phyloP scores from a whole-genome alignment of 2,888 invertebrate species.

The Sclerodermus sp. region DNA sequence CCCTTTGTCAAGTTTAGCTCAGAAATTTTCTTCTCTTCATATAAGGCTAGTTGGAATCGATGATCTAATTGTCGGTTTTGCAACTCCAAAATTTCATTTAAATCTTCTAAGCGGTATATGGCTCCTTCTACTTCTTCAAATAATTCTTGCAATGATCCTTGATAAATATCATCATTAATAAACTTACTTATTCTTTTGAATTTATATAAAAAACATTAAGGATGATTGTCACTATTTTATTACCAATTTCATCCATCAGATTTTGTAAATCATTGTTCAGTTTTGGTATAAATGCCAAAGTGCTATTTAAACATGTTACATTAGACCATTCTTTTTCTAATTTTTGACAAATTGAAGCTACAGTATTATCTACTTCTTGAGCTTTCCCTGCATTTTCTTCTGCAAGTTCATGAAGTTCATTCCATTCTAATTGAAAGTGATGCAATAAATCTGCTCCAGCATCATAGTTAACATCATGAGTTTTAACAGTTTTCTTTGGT shows the following conservation, averaged over 20 bases:
- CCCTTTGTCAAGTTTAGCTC: slow-evolving; percentile 62
- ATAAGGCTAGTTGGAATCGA: slow-evolving; percentile 70
- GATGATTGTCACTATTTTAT: neutral
- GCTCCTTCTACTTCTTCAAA: slow-evolving; percentile 69
- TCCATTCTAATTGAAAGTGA: slow-evolving; percentile 75
- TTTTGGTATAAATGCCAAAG: slow-evolving; percentile 58
- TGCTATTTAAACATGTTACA: slow-evolving; percentile 52
- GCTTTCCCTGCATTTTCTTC: slow-evolving; percentile 68
- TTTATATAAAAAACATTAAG: too few relatives aligned
- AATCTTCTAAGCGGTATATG: slow-evolving; percentile 67
- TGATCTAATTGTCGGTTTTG: slow-evolving; percentile 74
- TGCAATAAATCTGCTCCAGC: slow-evolving; percentile 71
- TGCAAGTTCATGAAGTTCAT: slow-evolving; percentile 68
- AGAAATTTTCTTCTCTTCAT: slow-evolving; percentile 70
- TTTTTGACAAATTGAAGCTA: slow-evolving; percentile 49
- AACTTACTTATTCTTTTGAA: too few relatives aligned
- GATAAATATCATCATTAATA: neutral
- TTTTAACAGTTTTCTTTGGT: slow-evolving; percentile 31
- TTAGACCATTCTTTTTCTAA: slow-evolving; percentile 57
- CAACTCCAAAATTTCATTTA: slow-evolving; percentile 71
- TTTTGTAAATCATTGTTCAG: slow-evolving; percentile 57
- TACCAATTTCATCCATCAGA: slow-evolving; percentile 59
- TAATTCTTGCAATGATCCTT: slow-evolving; percentile 61
- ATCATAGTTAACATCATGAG: slow-evolving; percentile 59
- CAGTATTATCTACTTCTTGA: slow-evolving; percentile 60